Evolutionary conservation across 2,888 invertebrate genomes (phyloP), one percentile per base, ranked within the genome.

Genomic region (Machimus atricapillus): DNA sequence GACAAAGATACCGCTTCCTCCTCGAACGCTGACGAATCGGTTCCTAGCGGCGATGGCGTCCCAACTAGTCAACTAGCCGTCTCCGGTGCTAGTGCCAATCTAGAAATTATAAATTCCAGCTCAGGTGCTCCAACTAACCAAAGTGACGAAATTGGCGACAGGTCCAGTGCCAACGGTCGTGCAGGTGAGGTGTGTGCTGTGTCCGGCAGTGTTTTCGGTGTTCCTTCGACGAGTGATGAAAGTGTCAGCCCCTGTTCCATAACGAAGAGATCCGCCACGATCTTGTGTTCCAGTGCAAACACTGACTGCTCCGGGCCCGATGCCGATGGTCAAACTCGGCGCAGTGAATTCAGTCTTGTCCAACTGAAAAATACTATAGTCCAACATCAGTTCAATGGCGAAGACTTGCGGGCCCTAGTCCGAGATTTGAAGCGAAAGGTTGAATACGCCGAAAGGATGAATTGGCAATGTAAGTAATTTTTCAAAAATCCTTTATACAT

Each of bases 361-460:
- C 92, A 92, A 88, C 90, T 92, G 88, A 92, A 92, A 88, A 92
- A 92, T 88, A 92, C 92, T 88, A 91, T 93, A 89, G 92, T 92
- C 86, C 92, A 92, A 89, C 92, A 92, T 88, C 92, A 91, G 89
- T 92, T 93, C 89, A 92, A 92, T 85, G 92, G 92, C 88, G 92
- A 92, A 37, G 93, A 93, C 88, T 91, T 93, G 89, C 90, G 91
- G 85, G 91, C 91, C 76, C 88, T 93, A 87, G 91, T 93, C 88
- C 91, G 91, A 90, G 93, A 93, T 90, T 90, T 93, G 87, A 92
- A 92, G 89, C 90, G 92, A 81, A 93, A 93, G 89, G 92, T 93
- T 87, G 93, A 93, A 89, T 93, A 92, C 89, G 92, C 93, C 74
- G 93, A 93, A 89, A 92, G 91, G 89, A 93, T 93, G 92, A 93